Percentiles rank a stretch among this genome's conserved stretches.
Conservation (phyloP, 2,797 vertebrate genomes). For the Chaenodraco wilsoni region DNA sequence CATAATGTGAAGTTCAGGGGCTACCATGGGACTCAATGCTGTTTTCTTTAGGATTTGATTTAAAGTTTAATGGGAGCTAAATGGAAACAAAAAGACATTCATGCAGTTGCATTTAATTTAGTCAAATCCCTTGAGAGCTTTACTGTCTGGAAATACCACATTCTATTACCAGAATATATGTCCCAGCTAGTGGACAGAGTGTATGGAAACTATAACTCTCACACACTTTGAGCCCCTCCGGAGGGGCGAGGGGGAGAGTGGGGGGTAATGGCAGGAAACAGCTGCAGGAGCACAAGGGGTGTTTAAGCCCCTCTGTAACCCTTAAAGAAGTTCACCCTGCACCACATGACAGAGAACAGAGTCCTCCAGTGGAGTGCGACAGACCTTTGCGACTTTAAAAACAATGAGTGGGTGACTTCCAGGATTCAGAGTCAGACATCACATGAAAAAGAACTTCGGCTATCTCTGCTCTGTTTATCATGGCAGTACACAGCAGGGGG, state of each 20-base stretch:
- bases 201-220: conserved; percentile 64
- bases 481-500: neutral
- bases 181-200: conserved; percentile 8
- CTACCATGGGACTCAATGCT: neutral
- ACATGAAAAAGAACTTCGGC: conserved; percentile 1
- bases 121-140: conserved; percentile 32
- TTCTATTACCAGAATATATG: conserved; percentile 29
- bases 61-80: conserved; percentile 10
- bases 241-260: neutral
- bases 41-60: neutral
- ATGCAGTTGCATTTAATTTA: conserved; percentile 10
- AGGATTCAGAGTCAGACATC: conserved; percentile 38
- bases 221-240: conserved; percentile 28
- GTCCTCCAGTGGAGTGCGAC: conserved; percentile 45
- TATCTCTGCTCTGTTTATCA: conserved; percentile 5
- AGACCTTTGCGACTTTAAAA: conserved; percentile 58
- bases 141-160: conserved; percentile 53
- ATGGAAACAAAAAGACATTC: conserved; percentile 35
- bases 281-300: conserved; percentile 59
- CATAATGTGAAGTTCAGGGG: too few species aligned
- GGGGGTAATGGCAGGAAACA: conserved; percentile 75
- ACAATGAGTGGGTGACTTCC: conserved; percentile 61
- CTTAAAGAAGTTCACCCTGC: conserved; percentile 55
- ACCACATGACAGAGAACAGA: conserved; percentile 47
- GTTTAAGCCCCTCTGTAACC: conserved; percentile 52